Evolutionary conservation across 2,797 vertebrate species (phyloP).

Genomic region (Hippocampus kuda): DNA sequence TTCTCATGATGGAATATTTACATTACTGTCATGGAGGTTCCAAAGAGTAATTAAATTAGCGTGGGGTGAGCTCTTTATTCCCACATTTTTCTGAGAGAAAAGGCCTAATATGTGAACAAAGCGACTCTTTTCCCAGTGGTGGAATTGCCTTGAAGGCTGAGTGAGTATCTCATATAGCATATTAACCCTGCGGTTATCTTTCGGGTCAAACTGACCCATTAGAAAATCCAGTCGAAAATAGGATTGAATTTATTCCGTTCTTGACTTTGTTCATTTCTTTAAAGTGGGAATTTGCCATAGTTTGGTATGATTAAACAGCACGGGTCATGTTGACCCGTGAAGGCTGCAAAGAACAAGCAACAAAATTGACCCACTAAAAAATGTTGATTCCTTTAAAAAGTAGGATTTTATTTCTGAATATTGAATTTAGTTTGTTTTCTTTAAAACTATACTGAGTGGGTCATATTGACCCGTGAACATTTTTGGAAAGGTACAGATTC

Average conservation of each 20-base stretch:
- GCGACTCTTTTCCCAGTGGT: slow-evolving; percentile 57
- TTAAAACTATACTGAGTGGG: too few relatives aligned
- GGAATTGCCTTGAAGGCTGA: slow-evolving; percentile 56
- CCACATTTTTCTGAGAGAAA: slow-evolving; percentile 64
- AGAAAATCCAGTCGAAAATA: not conserved
- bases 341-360: too few relatives aligned
- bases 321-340: not conserved
- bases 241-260: not conserved
- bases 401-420: not conserved
- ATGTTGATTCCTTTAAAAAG: not conserved
- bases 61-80: slow-evolving; percentile 80
- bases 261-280: not conserved
- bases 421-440: too few relatives aligned
- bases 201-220: not conserved
- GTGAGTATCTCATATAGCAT: slow-evolving; percentile 46
- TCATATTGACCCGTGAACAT: too few relatives aligned
- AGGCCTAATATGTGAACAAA: slow-evolving; percentile 62
- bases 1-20: slow-evolving; percentile 93
- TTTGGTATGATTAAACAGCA: not conserved
- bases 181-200: slow-evolving; percentile 29
- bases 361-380: not conserved
- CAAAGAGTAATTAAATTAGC: slow-evolving; percentile 93
- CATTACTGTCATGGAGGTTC: slow-evolving; percentile 88
- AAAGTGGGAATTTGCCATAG: not conserved
- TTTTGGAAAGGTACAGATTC: too few relatives aligned